Evolutionary conservation across 53 echinoderm and acorn worm species (phyloP), one percentile per base, ranked within the genome.

Genomic region (Holothuria scabra): DNA sequence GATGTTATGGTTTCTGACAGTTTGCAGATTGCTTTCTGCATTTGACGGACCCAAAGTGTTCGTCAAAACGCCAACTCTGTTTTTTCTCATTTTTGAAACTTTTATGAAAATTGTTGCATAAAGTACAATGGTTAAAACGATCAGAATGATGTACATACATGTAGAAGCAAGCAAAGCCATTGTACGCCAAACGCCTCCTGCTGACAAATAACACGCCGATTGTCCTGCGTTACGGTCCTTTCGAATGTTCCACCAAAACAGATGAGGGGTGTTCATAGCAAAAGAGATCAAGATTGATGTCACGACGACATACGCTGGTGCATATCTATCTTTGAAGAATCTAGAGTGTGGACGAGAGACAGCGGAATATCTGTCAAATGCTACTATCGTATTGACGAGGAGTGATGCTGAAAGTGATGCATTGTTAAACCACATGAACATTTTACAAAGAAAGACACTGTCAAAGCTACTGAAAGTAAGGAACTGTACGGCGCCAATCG

Each of bases 321-420:
- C 35, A 5, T 1, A 38, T 20, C 21, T 12, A 13, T 41, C 69
- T n/a, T 16, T 32, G 1, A 69, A n/a, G 35, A 69, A 69, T 30
- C 69, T 30, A 13, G 69, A 69, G 20, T 69, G 69, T 1, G 69
- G 69, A 30, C 69, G 10, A 22, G 41, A 18, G 35, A 69, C 69
- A 6, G 69, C 69, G 41, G 38, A 69, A 41, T 37, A 69, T 4
- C 69, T 30, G 21, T 69, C 69, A 34, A 69, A 69, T 3, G 69
- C 69, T 2, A 69, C 69, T 0, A 69, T 41, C 0, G 69, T 69
- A 32, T 69, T 69, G 35, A 69, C 69, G 31, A 38, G 34, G 20
- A 69, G 41, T 11, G 69, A 69, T n/a, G 69, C 69, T n/a, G 38
- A 69, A 19, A n/a, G 69, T 30, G 69, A 20, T 22, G 69, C 16